Evolutionary conservation across 1,140 invertebrate genomes (phyloP).

Genomic region (Papilio polyxenes): DNA sequence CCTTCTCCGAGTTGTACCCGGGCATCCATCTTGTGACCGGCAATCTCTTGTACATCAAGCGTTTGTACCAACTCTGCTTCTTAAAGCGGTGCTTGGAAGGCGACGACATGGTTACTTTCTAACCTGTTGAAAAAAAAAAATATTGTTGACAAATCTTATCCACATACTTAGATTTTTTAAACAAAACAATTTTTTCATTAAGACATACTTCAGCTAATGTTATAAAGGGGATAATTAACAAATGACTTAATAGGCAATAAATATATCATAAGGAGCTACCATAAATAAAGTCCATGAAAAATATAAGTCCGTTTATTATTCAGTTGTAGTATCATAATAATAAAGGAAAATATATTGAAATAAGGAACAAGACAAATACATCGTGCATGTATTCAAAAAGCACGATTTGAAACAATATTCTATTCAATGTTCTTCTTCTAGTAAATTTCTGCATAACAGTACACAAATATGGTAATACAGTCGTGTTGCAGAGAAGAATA

Average conservation of each 20-base stretch:
- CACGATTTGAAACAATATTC: conserved; percentile 35
- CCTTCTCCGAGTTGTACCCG: conserved; percentile 86
- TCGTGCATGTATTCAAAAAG: conserved; percentile 1
- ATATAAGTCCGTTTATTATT: neutral
- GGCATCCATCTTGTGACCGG: conserved; percentile 84
- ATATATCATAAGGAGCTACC: neutral
- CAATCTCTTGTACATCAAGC: conserved; percentile 69
- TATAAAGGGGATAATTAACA: neutral
- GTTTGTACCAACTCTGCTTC: conserved; percentile 61
- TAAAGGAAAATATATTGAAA: conserved; percentile 13
- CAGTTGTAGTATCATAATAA: neutral
- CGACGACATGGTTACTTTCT: conserved; percentile 61
- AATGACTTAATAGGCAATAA: neutral
- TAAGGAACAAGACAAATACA: neutral
- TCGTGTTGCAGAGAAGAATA: conserved; percentile 36
- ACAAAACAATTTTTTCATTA: neutral
- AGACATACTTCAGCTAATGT: neutral
- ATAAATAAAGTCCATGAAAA: neutral
- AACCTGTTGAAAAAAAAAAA: conserved; percentile 52
- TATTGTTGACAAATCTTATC: neutral
- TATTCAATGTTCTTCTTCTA: conserved; percentile 25
- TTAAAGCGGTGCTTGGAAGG: conserved; percentile 72
- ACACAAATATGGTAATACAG: conserved; percentile 36
- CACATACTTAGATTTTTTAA: neutral
- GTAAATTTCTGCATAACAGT: conserved; percentile 27